Evolutionary conservation across 2,113 vertebrate species (phyloP).

Genomic region (Procavia capensis): DNA sequence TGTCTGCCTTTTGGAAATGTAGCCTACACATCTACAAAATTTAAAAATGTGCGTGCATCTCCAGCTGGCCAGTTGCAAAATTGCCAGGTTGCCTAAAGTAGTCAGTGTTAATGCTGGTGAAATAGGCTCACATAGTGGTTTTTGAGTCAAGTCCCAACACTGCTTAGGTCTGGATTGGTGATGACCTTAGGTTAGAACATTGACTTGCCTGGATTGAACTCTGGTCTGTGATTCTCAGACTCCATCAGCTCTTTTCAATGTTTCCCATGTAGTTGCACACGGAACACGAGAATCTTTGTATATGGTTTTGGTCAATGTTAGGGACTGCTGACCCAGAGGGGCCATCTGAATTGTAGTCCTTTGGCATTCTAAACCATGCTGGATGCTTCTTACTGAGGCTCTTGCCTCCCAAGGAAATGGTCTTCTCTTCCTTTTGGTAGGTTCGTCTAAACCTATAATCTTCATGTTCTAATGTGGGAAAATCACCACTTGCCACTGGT

Average conservation of each 20-base stretch:
- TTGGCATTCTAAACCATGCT: rapidly evolving
- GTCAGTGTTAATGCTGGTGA: neutral
- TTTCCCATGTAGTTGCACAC: neutral
- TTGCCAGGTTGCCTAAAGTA: neutral
- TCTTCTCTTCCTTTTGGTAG: neutral
- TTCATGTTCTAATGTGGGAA: neutral
- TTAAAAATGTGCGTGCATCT: neutral
- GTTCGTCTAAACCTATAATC: neutral
- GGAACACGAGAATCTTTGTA: neutral
- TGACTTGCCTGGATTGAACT: neutral
- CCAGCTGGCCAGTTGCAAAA: neutral
- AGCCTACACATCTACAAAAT: neutral
- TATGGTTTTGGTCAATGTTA: neutral
- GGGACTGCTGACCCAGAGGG: neutral
- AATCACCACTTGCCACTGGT: constrained; percentile 19
- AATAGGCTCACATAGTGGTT: neutral
- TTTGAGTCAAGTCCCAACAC: neutral
- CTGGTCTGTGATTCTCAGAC: neutral
- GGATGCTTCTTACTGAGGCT: rapidly evolving
- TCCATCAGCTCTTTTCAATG: neutral
- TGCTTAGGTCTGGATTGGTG: neutral
- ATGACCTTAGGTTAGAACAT: neutral
- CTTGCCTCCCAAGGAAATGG: neutral
- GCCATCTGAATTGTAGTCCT: neutral
- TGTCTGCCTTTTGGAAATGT: neutral